Conservation (phyloP, 2,797 vertebrate genomes). For the Trematomus bernacchii region DNA sequence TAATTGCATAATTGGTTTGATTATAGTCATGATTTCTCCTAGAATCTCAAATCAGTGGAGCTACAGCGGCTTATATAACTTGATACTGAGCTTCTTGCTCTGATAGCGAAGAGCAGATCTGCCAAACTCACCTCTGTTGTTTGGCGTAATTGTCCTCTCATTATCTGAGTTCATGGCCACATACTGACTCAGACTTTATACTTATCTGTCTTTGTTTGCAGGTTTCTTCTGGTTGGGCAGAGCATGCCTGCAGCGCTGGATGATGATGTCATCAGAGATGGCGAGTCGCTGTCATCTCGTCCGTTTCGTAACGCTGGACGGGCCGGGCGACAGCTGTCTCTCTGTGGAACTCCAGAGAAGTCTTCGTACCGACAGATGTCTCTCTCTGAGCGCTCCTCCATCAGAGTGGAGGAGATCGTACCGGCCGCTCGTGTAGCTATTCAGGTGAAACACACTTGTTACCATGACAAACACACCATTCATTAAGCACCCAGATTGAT, state of each 20-base stretch:
- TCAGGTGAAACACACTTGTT: conserved; percentile 83
- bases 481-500: neutral
- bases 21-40: too few species aligned
- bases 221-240: conserved; percentile 97
- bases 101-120: too few species aligned
- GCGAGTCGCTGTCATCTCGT: conserved; percentile 94
- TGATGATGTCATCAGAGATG: conserved; percentile 93
- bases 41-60: too few species aligned
- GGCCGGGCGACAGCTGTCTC: conserved; percentile 92
- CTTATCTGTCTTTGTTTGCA: conserved; percentile 66
- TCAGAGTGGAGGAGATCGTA: conserved; percentile 97
- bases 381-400: conserved; percentile 97
- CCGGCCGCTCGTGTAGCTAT: conserved; percentile 98
- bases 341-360: conserved; percentile 97
- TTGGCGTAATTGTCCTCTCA: too few species aligned
- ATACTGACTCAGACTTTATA: neutral
- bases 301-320: conserved; percentile 94
- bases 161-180: too few species aligned
- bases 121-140: too few species aligned
- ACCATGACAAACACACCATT: neutral
- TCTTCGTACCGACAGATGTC: conserved; percentile 96
- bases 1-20: too few species aligned
- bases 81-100: too few species aligned
- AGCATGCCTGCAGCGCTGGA: conserved; percentile 94
- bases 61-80: too few species aligned